Evolutionary conservation across 2,888 invertebrate genomes (phyloP).

Genomic region (Ditula angustiorana): DNA sequence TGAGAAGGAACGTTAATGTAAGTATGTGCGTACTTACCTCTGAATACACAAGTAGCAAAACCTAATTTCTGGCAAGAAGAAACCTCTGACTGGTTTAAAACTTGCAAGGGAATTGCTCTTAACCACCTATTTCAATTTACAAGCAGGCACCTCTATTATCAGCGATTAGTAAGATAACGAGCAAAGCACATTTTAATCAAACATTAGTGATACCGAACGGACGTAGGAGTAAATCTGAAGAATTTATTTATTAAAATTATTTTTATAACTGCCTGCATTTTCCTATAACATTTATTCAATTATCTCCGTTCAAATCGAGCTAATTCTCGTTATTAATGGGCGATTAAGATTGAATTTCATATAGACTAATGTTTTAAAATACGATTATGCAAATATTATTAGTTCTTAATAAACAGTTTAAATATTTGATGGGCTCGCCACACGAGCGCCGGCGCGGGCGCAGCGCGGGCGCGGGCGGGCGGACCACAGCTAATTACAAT

Average conservation of each 20-base stretch:
- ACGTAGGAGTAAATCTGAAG: conserved; percentile 3
- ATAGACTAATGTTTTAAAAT: conserved; percentile 71
- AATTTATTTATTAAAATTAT: conserved; percentile 68
- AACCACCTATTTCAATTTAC: not conserved
- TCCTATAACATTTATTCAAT: conserved; percentile 61
- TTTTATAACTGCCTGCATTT: conserved; percentile 64
- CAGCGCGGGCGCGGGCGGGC: conserved; percentile 14
- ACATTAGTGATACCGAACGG: conserved; percentile 2
- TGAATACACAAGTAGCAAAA: too few relatives aligned
- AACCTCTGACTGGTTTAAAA: too few relatives aligned
- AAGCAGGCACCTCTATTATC: not conserved
- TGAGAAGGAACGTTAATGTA: too few relatives aligned
- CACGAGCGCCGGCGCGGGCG: conserved; percentile 57
- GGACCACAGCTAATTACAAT: conserved; percentile 73
- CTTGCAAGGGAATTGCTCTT: not conserved
- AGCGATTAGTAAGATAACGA: conserved; percentile 13
- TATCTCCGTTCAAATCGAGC: conserved; percentile 68
- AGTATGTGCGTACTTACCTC: too few relatives aligned
- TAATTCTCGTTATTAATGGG: conserved; percentile 77
- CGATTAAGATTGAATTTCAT: conserved; percentile 81
- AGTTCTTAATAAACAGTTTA: conserved; percentile 81
- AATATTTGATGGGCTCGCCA: conserved; percentile 72
- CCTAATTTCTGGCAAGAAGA: too few relatives aligned
- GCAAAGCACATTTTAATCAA: conserved; percentile 15
- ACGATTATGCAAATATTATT: conserved; percentile 83